Evolutionary conservation across 1,140 invertebrate species (phyloP), one percentile per base, ranked within the genome.

Genomic region (Frieseomelitta varia): DNA sequence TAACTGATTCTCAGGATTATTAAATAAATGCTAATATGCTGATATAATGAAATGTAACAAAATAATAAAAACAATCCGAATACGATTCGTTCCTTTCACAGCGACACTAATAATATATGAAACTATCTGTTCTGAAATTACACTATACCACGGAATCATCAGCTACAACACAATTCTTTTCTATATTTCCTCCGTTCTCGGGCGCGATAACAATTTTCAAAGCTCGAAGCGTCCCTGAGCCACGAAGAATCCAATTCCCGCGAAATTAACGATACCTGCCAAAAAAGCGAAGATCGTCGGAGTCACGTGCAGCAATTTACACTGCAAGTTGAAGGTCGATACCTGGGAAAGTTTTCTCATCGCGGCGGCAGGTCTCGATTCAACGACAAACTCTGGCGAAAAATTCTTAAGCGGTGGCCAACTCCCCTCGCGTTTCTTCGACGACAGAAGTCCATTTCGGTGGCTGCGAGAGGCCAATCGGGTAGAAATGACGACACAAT

Each of bases 381-480:
- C 65, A 10, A 27, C 65, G 10, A 19, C 65, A 67, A 67, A 67
- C 65, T 67, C 27, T 2, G 30, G 65, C 30, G 65, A 67, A 34
- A 67, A 67, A 67, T 67, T 67, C 65, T 67, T 67, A 67, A 67
- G 30, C 65, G 65, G 19, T 47, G 8, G 39, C 39, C 39, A 47
- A 47, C 39, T 6, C 27, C 27, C 1, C n/a, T 19, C 65, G 8
- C 6, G 14, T 67, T 67, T 30, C 65, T 10, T 21, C 65, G 30
- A 19, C 65, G 65, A 67, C 65, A 34, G 17, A 67, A 67, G 65
- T 67, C 65, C 30, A 67, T 67, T 67, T 67, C 65, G 27, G 30
- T 67, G 65, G 65, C 30, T 67, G 65, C 17, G 10, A 34, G 65
- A 30, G 17, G 27, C 27, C 65, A 19, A 17, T 19, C 27, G 17